Conservation (phyloP, 2,888 invertebrate genomes). For the Bellardia bayeri region DNA sequence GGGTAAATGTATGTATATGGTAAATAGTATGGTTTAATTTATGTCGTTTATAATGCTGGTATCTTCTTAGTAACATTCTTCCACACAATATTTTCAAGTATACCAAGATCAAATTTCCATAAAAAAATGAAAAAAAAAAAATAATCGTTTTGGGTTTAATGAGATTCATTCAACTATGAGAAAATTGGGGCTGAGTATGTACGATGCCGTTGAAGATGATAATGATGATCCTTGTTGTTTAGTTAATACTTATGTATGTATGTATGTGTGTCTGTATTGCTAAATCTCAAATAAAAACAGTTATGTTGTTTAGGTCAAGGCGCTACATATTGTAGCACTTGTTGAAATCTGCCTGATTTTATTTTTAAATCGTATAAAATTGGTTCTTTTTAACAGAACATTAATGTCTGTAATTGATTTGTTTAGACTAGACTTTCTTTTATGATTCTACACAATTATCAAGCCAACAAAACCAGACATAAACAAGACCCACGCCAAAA, state of each 20-base stretch:
- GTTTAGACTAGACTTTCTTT: constrained; percentile 54
- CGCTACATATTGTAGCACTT: constrained; percentile 67
- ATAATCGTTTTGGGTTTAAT: constrained; percentile 12
- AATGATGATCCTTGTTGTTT: constrained; percentile 25
- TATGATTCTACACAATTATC: background rate
- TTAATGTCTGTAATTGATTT: constrained; percentile 45
- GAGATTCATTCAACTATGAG: constrained; percentile 56
- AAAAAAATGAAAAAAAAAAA: constrained; percentile 5
- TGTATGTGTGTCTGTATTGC: constrained; percentile 20
- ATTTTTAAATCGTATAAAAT: background rate
- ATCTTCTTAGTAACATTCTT: constrained; percentile 43
- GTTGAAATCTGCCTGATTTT: constrained; percentile 39
- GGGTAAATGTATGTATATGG: background rate
- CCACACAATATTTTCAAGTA: constrained; percentile 60
- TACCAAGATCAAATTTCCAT: constrained; percentile 65
- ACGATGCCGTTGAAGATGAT: background rate
- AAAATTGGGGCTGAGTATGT: constrained; percentile 11
- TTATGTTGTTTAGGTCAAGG: constrained; percentile 62
- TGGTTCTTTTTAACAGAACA: constrained; percentile 34
- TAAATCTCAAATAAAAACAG: constrained; percentile 67
- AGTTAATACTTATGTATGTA: constrained; percentile 28
- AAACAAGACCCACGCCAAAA: constrained; percentile 44
- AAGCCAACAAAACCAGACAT: constrained; percentile 26
- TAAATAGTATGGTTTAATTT: constrained; percentile 44
- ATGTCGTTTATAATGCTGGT: constrained; percentile 18